A percentile compares a stretch with the other conserved stretches of the same genome.
These are phyloP conservation scores for Agrenia bidenticulata DNA, from an alignment of 2,888 invertebrate genomes.

Conservation along the genomic window DNA sequence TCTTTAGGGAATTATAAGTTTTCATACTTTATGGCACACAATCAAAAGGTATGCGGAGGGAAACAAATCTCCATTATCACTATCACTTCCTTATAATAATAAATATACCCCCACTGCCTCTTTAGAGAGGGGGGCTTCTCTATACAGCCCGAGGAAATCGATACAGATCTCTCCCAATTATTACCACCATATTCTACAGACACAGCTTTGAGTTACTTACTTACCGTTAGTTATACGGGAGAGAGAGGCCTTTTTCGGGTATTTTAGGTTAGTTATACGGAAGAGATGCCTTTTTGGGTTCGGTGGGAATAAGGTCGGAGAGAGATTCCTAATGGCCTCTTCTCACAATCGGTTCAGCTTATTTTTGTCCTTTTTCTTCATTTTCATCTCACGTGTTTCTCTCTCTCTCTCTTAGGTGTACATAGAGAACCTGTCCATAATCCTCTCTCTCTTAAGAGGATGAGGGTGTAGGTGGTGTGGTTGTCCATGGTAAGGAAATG, in stretches of 20 bases:
- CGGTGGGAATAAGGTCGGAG: neutral
- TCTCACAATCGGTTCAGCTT: constrained; percentile 23
- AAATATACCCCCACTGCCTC: neutral
- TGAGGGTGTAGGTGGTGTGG: too few relatives aligned
- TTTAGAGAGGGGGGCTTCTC: too few relatives aligned
- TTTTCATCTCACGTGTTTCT: too few relatives aligned
- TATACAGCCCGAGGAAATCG: constrained; percentile 11
- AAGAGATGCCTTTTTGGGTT: too few relatives aligned
- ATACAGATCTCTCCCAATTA: constrained; percentile 28
- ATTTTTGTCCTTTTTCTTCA: constrained; percentile 38
- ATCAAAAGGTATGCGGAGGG: constrained; percentile 27
- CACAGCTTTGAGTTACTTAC: neutral
- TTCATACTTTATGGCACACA: constrained; percentile 35
- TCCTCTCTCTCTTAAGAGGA: too few relatives aligned
- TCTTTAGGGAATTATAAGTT: constrained; percentile 33
- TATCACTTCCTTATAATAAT: neutral
- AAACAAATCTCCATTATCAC: constrained; percentile 21
- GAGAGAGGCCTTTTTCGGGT: neutral
- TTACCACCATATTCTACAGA: constrained; percentile 11
- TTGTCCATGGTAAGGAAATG: neutral
- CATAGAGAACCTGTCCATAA: neutral
- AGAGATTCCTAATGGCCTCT: constrained; percentile 20
- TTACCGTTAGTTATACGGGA: neutral
- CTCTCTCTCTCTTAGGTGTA: neutral
- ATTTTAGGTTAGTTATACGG: too few relatives aligned